phyloP scores from a whole-genome alignment of 1,140 invertebrate species.

The Chrysoperla carnea region DNA sequence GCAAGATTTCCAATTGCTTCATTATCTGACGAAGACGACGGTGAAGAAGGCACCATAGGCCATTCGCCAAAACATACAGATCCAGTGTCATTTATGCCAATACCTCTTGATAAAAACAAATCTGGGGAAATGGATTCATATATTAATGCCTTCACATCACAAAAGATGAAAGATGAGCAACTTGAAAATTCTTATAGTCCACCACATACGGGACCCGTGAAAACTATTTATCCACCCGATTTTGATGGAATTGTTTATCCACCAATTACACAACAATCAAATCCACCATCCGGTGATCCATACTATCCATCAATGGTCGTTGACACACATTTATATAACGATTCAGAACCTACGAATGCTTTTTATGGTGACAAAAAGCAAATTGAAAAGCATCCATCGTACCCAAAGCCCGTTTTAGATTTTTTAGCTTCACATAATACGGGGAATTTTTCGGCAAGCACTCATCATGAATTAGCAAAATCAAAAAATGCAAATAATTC shows the following conservation, averaged over 20 bases:
- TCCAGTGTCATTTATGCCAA: not conserved
- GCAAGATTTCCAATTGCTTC: not conserved
- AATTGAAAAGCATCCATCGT: not conserved
- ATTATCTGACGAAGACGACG: not conserved
- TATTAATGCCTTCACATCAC: not conserved
- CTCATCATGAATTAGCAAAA: too few species aligned
- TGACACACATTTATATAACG: not conserved
- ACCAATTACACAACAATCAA: conserved; percentile 5
- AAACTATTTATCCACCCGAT: too few species aligned
- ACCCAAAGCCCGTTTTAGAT: not conserved
- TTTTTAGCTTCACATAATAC: too few species aligned
- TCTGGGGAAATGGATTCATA: not conserved
- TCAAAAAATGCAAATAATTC: too few species aligned
- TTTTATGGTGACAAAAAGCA: too few species aligned
- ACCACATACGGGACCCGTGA: too few species aligned
- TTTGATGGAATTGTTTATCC: not conserved
- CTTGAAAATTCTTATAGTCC: too few species aligned
- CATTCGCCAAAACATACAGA: not conserved
- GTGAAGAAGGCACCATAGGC: not conserved
- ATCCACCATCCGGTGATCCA: conserved; percentile 14
- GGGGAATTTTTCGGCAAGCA: too few species aligned
- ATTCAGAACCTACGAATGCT: not conserved
- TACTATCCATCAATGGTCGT: conserved; percentile 14
- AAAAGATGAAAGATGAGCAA: not conserved
- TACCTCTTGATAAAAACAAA: not conserved